These are phyloP conservation scores for Choristoneura fumiferana DNA, from an alignment of 1,140 invertebrate genomes.

Conservation along the genomic window DNA sequence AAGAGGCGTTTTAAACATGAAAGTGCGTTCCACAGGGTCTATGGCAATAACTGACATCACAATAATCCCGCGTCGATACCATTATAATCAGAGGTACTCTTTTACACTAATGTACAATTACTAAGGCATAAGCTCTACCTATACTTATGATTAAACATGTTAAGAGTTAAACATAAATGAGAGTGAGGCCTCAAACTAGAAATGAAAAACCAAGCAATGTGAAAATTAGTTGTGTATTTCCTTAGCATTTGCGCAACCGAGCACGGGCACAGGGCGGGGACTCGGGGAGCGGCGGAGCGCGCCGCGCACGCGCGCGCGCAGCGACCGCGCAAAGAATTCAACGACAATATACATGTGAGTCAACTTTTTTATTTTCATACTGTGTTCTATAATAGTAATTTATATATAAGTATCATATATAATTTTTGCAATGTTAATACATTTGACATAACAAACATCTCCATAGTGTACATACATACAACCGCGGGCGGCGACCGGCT, in stretches of 20 bases:
- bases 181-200: constrained; percentile 31
- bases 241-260: constrained; percentile 46
- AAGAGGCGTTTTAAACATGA: constrained; percentile 16
- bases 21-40: constrained; percentile 11
- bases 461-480: constrained; percentile 75
- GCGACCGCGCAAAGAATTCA: constrained; percentile 60
- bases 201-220: constrained; percentile 62
- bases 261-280: constrained; percentile 27
- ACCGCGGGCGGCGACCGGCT: constrained; percentile 43
- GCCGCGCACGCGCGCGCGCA: constrained; percentile 48
- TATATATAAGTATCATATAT: constrained; percentile 77
- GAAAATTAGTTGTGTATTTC: constrained; percentile 66
- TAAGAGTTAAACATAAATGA: constrained; percentile 19
- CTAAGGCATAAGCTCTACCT: constrained; percentile 17
- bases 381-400: constrained; percentile 78
- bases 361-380: constrained; percentile 76
- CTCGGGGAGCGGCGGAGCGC: constrained; percentile 26
- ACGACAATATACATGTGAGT: constrained; percentile 57
- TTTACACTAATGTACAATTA: constrained; percentile 17
- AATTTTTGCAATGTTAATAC: constrained; percentile 78
- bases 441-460: constrained; percentile 77
- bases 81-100: neutral
- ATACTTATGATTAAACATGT: constrained; percentile 17
- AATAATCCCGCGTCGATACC: constrained; percentile 14
- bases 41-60: constrained; percentile 19